A percentile compares a stretch with the other conserved stretches of the same genome.
phyloP scores from a whole-genome alignment of 2,113 vertebrate species.

The Ictidomys tridecemlineatus region DNA sequence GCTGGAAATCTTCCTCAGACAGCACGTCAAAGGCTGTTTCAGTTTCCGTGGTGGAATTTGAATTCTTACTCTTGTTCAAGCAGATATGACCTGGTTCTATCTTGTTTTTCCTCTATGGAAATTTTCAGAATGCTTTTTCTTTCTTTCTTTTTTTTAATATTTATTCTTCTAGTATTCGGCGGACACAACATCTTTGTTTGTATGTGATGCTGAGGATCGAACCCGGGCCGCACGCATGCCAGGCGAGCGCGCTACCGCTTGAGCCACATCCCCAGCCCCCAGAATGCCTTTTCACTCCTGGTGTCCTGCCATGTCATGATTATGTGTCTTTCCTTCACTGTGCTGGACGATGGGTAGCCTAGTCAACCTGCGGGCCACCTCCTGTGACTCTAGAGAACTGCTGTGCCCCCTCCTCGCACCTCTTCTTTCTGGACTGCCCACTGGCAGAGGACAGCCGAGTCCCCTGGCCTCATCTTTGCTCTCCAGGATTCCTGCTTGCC shows the following conservation, averaged over 20 bases:
- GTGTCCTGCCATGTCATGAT: background rate
- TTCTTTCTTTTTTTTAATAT: no score
- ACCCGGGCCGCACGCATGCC: no score
- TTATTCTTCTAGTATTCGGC: no score
- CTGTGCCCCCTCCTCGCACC: no score
- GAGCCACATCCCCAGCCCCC: no score
- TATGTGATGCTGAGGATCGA: no score
- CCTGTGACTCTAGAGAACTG: background rate
- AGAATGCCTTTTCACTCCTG: background rate
- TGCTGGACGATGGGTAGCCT: background rate
- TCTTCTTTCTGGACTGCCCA: background rate
- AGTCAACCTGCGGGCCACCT: background rate
- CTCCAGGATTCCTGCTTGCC: rapidly evolving
- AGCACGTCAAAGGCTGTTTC: background rate
- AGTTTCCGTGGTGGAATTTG: background rate
- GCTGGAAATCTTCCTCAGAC: background rate
- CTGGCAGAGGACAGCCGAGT: no score
- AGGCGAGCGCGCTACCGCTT: no score
- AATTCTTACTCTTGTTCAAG: background rate
- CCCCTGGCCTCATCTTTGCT: no score
- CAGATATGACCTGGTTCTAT: no score
- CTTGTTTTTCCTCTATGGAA: background rate
- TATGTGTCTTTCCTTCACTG: background rate
- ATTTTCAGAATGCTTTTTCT: background rate
- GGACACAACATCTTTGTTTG: no score